Evolutionary conservation across 2,797 vertebrate genomes (phyloP), one percentile per base, ranked within the genome.

Genomic region (Alauda arvensis): DNA sequence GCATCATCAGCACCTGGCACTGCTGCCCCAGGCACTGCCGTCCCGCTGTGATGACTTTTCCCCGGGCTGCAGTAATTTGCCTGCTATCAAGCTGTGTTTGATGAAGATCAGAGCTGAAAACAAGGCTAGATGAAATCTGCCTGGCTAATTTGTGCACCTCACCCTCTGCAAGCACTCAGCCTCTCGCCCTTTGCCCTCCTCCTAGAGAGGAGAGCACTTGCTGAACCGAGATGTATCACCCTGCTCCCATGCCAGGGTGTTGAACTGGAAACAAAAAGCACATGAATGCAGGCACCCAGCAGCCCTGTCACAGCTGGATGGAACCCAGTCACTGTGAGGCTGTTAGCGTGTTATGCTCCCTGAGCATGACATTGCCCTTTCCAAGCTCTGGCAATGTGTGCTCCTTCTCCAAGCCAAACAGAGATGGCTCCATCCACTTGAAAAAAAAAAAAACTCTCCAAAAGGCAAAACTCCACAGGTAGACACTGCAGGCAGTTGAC

Each of bases 11-110:
- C 40, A 39, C 39, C 45, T 33, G 79, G 77, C 40, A 53, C 1
- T 2, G 56, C 56, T 29, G 81, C 46, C 31, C 26, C 0, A 0
- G 42, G 67, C 46, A 21, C 31, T 1, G 2, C 37, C 0, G 0
- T 48, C 67, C 24, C 6, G 1, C 12, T 19, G 60, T 3, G 1
- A 10, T 42, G 70, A 55, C 53, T 18, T 72, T 57, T 83, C 63
- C 68, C 13, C 1, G 2, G 61, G 49, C 57, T 67, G 74, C 51
- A 43, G 77, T 60, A 70, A 61, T 77, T 83, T 91, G 25, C 61
- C 39, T 87, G 49, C 56, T 78, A 46, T 60, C 9, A 6, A 63
- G n/a, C 57, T 48, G 67, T 2, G 8, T 92, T 93, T 91, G 88
- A 81, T 89, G 91, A 89, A 88, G 63, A 89, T 81, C 77, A 70